A percentile compares a stretch with the other conserved stretches of the same genome.
Conservation (phyloP, 64 coral and sea anemone genomes). For the Acropora yongei region DNA sequence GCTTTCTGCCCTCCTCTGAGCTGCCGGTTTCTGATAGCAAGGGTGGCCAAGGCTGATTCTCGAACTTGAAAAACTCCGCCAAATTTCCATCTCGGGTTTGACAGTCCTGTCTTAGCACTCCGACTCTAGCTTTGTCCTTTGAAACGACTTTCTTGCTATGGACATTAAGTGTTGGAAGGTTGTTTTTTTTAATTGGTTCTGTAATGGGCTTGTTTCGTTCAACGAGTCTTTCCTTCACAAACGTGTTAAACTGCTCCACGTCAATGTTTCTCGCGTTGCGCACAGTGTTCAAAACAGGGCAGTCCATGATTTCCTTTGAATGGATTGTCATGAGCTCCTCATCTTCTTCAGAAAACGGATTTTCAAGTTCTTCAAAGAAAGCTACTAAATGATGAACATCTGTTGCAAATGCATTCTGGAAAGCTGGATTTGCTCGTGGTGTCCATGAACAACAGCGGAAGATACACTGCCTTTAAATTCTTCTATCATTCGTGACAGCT, state of each 20-base stretch:
- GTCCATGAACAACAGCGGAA: background rate
- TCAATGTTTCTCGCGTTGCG: background rate
- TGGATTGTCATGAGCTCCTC: conserved; percentile 26
- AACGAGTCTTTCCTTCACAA: conserved; percentile 10
- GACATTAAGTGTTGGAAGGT: background rate
- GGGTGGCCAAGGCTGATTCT: conserved; percentile 58
- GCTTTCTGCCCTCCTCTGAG: conserved; percentile 64
- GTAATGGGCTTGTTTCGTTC: conserved; percentile 20
- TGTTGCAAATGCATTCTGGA: background rate
- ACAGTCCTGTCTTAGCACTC: conserved; percentile 33
- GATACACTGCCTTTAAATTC: conserved; percentile 5
- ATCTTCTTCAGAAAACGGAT: background rate
- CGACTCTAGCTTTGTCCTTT: conserved; percentile 13
- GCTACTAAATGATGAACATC: conserved; percentile 20
- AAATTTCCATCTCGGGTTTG: conserved; percentile 21
- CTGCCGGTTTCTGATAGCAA: conserved; percentile 44
- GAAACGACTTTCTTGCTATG: conserved; percentile 3
- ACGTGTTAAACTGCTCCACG: background rate
- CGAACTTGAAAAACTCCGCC: conserved; percentile 22
- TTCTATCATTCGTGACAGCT: conserved; percentile 14
- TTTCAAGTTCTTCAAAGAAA: conserved; percentile 21
- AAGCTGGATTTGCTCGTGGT: conserved; percentile 28
- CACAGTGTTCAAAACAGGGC: background rate
- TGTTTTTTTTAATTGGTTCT: conserved; percentile 28
- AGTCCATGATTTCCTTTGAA: conserved; percentile 35